Percentiles rank a stretch among this genome's conserved stretches.
Evolutionary conservation across 1,140 invertebrate species (phyloP).

Genomic region (Cataglyphis hispanica): DNA sequence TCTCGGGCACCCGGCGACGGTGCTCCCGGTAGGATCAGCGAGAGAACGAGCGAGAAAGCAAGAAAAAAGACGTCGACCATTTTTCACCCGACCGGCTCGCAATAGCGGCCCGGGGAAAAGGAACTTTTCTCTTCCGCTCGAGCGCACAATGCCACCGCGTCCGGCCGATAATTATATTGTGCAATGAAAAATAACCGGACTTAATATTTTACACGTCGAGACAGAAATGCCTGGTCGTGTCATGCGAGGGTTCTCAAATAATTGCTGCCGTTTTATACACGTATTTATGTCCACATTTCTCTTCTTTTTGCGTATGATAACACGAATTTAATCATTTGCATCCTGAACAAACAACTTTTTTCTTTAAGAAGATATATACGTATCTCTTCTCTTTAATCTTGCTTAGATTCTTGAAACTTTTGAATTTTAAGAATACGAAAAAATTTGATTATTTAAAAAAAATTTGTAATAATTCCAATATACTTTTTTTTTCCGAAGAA

Average conservation of each 20-base stretch:
- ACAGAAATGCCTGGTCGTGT: conserved; percentile 25
- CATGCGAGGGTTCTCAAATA: conserved; percentile 47
- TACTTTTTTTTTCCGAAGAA: background rate
- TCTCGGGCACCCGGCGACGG: background rate
- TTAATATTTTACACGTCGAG: conserved; percentile 72
- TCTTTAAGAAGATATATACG: too few relatives aligned
- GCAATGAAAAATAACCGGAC: conserved; percentile 77
- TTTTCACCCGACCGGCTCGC: conserved; percentile 69
- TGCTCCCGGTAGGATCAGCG: conserved; percentile 13
- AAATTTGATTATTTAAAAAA: too few relatives aligned
- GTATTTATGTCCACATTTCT: conserved; percentile 11
- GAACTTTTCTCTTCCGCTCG: conserved; percentile 68
- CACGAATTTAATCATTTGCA: background rate
- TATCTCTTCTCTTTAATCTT: too few relatives aligned
- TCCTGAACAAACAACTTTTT: too few relatives aligned
- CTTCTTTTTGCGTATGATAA: background rate
- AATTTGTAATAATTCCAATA: too few relatives aligned
- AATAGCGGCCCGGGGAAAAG: conserved; percentile 37
- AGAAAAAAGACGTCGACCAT: conserved; percentile 65
- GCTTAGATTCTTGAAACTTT: too few relatives aligned
- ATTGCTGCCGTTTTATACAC: conserved; percentile 6
- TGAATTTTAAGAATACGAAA: too few relatives aligned
- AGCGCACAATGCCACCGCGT: conserved; percentile 60
- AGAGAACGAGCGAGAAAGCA: conserved; percentile 13
- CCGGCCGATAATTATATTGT: conserved; percentile 77